Conservation (phyloP, 2,113 vertebrate genomes). For the Rhinolophus ferrumequinum region DNA sequence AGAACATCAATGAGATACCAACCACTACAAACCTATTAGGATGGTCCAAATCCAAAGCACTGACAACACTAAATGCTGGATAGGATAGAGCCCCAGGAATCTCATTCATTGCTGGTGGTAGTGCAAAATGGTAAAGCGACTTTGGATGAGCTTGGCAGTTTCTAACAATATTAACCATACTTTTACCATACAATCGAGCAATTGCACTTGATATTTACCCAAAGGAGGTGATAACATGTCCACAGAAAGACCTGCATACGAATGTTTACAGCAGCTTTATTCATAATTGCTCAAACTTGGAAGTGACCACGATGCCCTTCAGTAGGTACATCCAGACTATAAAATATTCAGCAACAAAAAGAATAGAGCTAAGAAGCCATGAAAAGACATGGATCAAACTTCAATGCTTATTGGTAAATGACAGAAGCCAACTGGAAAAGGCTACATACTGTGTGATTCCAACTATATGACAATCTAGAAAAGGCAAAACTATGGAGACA, state of each 20-base stretch:
- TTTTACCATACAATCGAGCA: background rate
- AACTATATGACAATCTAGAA: background rate
- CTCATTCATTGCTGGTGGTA: background rate
- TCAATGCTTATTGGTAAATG: background rate
- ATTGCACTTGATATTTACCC: background rate
- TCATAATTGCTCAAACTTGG: background rate
- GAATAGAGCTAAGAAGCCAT: background rate
- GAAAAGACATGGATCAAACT: background rate
- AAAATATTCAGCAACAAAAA: background rate
- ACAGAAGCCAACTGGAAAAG: background rate
- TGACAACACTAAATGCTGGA: background rate
- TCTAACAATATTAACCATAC: background rate
- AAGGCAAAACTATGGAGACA: background rate
- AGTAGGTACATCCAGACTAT: background rate
- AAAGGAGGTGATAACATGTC: background rate
- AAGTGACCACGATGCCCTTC: background rate
- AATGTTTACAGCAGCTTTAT: background rate
- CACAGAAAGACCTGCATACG: background rate
- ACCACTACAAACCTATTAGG: background rate
- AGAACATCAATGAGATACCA: background rate
- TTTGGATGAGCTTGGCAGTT: background rate
- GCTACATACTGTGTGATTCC: background rate
- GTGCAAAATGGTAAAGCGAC: background rate
- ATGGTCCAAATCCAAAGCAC: background rate
- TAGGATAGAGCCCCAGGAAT: background rate